Conservation (phyloP, 2,797 vertebrate genomes). For the Anableps anableps region DNA sequence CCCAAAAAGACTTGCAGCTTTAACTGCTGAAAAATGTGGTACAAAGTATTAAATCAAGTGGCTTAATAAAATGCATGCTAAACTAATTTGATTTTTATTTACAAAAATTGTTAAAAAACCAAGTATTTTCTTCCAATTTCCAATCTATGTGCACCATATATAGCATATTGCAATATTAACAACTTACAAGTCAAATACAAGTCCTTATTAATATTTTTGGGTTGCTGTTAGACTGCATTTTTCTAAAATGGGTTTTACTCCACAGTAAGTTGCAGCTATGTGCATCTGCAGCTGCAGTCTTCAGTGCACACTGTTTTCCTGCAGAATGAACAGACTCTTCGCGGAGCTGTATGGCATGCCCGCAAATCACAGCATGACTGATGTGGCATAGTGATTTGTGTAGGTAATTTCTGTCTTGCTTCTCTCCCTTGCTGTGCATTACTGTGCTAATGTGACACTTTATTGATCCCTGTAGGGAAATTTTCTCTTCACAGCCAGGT, state of each 20-base stretch:
- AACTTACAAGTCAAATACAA: too few relatives aligned
- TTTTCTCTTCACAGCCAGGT: conserved; percentile 53
- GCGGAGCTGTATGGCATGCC: conserved; percentile 31
- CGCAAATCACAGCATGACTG: conserved; percentile 57
- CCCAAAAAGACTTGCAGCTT: too few relatives aligned
- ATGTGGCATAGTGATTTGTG: conserved; percentile 57
- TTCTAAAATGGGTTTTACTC: neutral
- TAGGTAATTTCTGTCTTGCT: conserved; percentile 61
- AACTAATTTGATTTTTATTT: too few relatives aligned
- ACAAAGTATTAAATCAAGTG: too few relatives aligned
- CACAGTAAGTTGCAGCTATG: conserved; percentile 4
- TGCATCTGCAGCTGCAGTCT: conserved; percentile 1
- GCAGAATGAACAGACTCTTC: conserved; percentile 36
- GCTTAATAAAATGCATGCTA: too few relatives aligned
- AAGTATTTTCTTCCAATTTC: too few relatives aligned
- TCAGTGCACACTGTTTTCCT: conserved; percentile 37
- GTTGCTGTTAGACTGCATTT: neutral
- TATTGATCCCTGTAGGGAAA: conserved; percentile 72
- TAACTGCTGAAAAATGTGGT: too few relatives aligned
- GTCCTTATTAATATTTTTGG: neutral
- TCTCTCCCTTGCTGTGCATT: conserved; percentile 63
- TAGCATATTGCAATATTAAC: too few relatives aligned
- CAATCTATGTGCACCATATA: too few relatives aligned
- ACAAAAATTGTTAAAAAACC: too few relatives aligned
- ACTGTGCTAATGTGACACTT: conserved; percentile 67